Evolutionary conservation across 2,797 vertebrate genomes (phyloP).

Genomic region (Hybognathus amarus): DNA sequence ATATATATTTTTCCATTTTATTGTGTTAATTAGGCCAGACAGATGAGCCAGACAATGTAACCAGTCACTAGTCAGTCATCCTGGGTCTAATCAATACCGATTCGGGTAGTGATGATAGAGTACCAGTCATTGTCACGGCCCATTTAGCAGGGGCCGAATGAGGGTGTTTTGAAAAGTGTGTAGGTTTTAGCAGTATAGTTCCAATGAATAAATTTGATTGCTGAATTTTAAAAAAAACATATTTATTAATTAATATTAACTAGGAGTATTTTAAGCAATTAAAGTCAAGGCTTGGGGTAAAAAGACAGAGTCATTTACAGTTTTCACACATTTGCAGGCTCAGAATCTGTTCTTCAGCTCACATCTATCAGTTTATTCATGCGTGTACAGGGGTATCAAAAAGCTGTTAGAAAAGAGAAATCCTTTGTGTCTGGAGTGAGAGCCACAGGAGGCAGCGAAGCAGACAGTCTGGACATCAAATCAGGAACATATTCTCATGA

Average conservation of each 20-base stretch:
- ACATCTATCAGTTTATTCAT: constrained; percentile 30
- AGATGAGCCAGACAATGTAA: constrained; percentile 38
- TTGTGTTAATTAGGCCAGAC: neutral
- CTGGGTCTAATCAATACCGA: constrained; percentile 51
- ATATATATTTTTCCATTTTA: neutral
- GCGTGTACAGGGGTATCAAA: constrained; percentile 28
- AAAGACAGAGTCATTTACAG: neutral
- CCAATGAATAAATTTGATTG: neutral
- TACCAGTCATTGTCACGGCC: constrained; percentile 39
- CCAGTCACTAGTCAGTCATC: constrained; percentile 37
- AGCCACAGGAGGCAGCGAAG: constrained; percentile 29
- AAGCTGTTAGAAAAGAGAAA: constrained; percentile 36
- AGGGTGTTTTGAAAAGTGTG: constrained; percentile 7
- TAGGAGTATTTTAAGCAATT: neutral
- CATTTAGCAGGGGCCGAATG: constrained; percentile 39
- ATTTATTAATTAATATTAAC: neutral
- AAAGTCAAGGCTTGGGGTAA: neutral
- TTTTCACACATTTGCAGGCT: neutral
- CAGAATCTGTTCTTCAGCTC: constrained; percentile 19
- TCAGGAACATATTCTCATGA: neutral
- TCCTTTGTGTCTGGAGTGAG: constrained; percentile 58
- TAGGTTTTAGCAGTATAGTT: neutral
- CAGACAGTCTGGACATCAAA: constrained; percentile 39
- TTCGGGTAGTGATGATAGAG: constrained; percentile 31
- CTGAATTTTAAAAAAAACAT: neutral